Conservation (phyloP, 2,797 vertebrate genomes). For the Bucorvus abyssinicus region DNA sequence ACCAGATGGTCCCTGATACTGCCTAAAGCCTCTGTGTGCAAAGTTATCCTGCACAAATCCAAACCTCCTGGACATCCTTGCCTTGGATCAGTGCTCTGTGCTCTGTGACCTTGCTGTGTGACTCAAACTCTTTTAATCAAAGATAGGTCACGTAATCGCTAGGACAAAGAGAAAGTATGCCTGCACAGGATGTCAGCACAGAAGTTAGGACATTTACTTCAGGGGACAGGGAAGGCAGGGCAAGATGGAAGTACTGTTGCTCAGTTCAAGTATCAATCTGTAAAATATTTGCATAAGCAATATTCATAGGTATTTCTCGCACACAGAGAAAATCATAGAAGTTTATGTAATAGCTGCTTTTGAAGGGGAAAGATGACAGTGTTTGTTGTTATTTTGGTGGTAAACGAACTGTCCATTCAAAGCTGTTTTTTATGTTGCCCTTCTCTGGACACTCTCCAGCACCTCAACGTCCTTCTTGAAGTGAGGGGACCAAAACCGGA, state of each 20-base stretch:
- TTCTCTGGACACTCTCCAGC: too few species aligned
- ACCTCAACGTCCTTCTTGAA: too few species aligned
- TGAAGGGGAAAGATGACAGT: not conserved
- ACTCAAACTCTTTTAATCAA: not conserved
- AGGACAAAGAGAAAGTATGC: not conserved
- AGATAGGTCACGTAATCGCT: fast-evolving
- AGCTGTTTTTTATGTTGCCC: too few species aligned
- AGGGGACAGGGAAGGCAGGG: not conserved
- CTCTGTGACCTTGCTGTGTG: not conserved
- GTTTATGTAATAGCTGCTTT: not conserved
- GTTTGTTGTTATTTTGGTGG: not conserved
- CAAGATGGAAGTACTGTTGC: not conserved
- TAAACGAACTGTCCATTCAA: not conserved
- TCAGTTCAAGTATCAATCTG: not conserved
- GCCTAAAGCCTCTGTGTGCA: not conserved
- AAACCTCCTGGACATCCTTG: not conserved
- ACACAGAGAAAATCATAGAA: not conserved
- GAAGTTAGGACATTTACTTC: not conserved
- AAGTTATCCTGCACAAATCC: not conserved
- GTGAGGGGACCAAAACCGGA: too few species aligned
- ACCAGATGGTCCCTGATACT: not conserved
- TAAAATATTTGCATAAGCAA: not conserved
- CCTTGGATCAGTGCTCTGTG: not conserved
- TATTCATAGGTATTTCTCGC: not conserved
- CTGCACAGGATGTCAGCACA: too few species aligned